Evolutionary conservation across 30 jellyfish, hydroid and myxozoan genomes (phyloP).

Genomic region (Calvadosia cruxmelitensis): DNA sequence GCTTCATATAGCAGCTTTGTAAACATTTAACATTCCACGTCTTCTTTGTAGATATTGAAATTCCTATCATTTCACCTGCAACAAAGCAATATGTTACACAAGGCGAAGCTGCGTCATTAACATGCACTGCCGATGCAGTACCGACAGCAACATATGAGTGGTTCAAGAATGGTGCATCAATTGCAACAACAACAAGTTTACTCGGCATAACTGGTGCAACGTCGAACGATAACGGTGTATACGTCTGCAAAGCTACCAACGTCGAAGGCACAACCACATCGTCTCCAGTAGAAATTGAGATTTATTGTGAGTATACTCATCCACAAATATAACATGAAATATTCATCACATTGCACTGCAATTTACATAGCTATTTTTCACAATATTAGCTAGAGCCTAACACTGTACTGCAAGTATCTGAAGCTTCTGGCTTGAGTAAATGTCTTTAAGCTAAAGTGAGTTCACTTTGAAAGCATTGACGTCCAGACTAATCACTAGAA

Average conservation of each 20-base stretch:
- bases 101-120: neutral
- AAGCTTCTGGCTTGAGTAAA: too few relatives aligned
- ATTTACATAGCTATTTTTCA: too few relatives aligned
- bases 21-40: too few relatives aligned
- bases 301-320: neutral
- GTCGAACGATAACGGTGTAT: neutral
- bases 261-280: neutral
- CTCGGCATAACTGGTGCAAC: neutral
- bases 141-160: neutral
- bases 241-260: neutral
- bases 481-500: too few relatives aligned
- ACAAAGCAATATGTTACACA: neutral
- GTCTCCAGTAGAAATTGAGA: neutral
- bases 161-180: neutral
- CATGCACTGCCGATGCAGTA: neutral
- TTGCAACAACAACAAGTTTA: neutral
- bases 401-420: too few relatives aligned
- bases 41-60: neutral
- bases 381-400: too few relatives aligned
- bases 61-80: neutral
- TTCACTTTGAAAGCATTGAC: too few relatives aligned
- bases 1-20: too few relatives aligned
- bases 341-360: too few relatives aligned
- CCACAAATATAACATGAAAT: too few relatives aligned
- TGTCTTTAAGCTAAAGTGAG: too few relatives aligned